A percentile compares a stretch with the other conserved stretches of the same genome.
phyloP scores from a whole-genome alignment of 92 coral and sea anemone genomes.

The Isaurus tuberculatus region DNA sequence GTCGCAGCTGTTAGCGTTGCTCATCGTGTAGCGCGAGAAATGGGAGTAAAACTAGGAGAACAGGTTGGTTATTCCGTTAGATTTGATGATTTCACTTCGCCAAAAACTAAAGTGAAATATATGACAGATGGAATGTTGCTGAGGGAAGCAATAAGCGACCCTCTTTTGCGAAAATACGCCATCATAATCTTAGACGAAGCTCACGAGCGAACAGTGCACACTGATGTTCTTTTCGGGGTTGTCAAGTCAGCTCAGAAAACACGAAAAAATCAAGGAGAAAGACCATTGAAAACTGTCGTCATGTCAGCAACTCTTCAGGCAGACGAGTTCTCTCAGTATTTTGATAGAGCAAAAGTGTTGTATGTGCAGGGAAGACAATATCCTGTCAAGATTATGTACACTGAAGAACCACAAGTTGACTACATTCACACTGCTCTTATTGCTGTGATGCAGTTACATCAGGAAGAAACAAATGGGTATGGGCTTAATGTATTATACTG shows the following conservation, averaged over 20 bases:
- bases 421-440: slow-evolving; percentile 93
- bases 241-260: slow-evolving; percentile 89
- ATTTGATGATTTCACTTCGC: slow-evolving; percentile 88
- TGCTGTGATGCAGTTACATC: slow-evolving; percentile 90
- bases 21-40: slow-evolving; percentile 91
- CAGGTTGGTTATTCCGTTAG: slow-evolving; percentile 96
- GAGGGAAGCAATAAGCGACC: slow-evolving; percentile 91
- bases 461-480: slow-evolving; percentile 85
- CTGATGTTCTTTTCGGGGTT: slow-evolving; percentile 95
- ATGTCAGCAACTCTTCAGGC: slow-evolving; percentile 99
- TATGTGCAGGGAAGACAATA: slow-evolving; percentile 97
- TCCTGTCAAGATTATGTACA: slow-evolving; percentile 87
- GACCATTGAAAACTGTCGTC: slow-evolving; percentile 81
- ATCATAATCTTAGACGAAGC: slow-evolving; percentile 96
- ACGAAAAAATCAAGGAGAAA: slow-evolving; percentile 67
- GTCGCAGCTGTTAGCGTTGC: slow-evolving; percentile 98
- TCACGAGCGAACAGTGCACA: slow-evolving; percentile 95
- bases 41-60: slow-evolving; percentile 85
- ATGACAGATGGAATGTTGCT: slow-evolving; percentile 99
- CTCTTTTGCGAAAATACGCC: slow-evolving; percentile 80
- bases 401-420: slow-evolving; percentile 88
- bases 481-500: too few relatives aligned
- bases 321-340: slow-evolving; percentile 90
- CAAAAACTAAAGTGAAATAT: slow-evolving; percentile 86
- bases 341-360: slow-evolving; percentile 85